Evolutionary conservation across 2,113 vertebrate species (phyloP).

Genomic region (Vidua macroura): DNA sequence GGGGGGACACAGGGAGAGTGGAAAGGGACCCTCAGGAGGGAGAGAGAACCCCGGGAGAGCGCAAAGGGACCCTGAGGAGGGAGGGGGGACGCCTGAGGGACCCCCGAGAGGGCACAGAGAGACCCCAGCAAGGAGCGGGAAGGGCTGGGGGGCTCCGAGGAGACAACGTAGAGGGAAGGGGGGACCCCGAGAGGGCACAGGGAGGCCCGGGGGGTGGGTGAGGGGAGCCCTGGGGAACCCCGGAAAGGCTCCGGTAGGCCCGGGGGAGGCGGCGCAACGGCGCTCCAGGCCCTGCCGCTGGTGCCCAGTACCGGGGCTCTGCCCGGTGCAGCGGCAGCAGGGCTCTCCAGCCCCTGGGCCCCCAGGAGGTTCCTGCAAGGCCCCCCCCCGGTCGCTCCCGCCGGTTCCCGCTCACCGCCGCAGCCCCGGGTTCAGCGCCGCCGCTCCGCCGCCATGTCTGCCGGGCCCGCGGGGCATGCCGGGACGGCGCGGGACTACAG

Average conservation of each 20-base stretch:
- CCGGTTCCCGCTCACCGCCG: background rate
- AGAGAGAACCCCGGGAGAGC: no score
- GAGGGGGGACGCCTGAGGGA: background rate
- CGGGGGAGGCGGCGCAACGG: background rate
- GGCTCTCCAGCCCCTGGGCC: background rate
- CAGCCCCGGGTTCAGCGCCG: background rate
- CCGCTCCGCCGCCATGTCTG: background rate
- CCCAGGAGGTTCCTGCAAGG: no score
- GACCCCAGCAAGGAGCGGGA: background rate
- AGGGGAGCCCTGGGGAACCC: background rate
- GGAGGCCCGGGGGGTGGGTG: fast-evolving
- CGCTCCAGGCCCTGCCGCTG: background rate
- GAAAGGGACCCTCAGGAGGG: background rate
- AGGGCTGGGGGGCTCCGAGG: background rate
- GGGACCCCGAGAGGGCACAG: background rate
- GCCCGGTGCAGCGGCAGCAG: background rate
- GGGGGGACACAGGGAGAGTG: no score
- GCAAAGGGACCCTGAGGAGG: no score
- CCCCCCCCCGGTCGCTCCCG: background rate
- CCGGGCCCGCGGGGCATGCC: background rate
- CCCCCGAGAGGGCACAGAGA: background rate
- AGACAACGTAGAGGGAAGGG: background rate
- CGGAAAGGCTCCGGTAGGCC: background rate
- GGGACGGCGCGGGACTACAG: slow-evolving; percentile 51
- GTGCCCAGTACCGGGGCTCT: background rate